Percentiles rank a stretch among this genome's conserved stretches.
Evolutionary conservation across 2,888 invertebrate genomes (phyloP).

Genomic region (Perithous albicinctus): DNA sequence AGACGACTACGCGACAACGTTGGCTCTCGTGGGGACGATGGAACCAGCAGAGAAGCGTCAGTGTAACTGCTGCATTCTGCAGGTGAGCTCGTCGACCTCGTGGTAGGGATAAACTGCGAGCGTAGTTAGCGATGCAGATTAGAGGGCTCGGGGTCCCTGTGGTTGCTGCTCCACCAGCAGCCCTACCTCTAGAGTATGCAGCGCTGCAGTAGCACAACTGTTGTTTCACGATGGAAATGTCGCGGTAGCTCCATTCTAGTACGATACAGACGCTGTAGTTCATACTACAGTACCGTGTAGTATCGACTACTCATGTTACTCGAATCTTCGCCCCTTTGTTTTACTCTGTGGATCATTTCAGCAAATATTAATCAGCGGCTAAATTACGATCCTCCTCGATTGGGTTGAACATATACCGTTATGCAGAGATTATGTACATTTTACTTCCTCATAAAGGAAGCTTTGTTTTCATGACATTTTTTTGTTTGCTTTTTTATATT

Average conservation of each 20-base stretch:
- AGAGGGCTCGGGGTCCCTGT: constrained; percentile 69
- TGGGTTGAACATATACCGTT: no score
- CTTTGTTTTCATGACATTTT: no score
- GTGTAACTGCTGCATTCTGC: constrained; percentile 51
- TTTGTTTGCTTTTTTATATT: no score
- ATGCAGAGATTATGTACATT: no score
- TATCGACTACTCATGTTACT: neutral
- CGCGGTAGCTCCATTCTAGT: constrained; percentile 10
- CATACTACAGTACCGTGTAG: neutral
- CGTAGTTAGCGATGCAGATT: constrained; percentile 79
- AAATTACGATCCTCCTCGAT: no score
- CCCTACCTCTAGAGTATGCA: constrained; percentile 44
- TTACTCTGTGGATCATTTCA: neutral
- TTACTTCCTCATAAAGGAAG: no score
- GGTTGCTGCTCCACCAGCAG: constrained; percentile 35
- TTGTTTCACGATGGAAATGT: constrained; percentile 51
- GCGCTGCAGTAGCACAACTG: neutral
- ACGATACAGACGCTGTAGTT: neutral
- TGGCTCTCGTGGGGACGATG: constrained; percentile 48
- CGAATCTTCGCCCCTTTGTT: constrained; percentile 9
- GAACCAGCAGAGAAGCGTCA: constrained; percentile 29
- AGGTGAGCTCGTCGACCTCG: constrained; percentile 44
- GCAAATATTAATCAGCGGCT: no score
- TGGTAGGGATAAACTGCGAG: constrained; percentile 71
- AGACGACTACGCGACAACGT: constrained; percentile 56